These are phyloP conservation scores for Ethmia dodecea DNA, from an alignment of 2,888 invertebrate genomes.

Conservation along the genomic window DNA sequence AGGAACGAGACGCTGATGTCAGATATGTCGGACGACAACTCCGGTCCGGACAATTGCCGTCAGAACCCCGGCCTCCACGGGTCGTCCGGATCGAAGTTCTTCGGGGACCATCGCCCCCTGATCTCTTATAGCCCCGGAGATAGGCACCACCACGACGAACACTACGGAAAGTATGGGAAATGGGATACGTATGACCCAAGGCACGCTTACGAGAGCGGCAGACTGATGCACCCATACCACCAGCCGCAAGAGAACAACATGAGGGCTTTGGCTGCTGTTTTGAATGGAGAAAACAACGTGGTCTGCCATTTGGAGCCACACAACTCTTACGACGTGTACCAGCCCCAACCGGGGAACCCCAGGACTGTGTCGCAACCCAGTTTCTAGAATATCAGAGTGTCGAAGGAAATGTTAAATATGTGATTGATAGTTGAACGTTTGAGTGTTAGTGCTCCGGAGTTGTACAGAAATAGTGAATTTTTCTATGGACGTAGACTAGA, in stretches of 20 bases:
- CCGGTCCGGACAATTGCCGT: slow-evolving; percentile 80
- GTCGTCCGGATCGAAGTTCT: slow-evolving; percentile 81
- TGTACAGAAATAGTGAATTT: slow-evolving; percentile 70
- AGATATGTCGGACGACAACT: slow-evolving; percentile 86
- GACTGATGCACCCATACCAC: slow-evolving; percentile 72
- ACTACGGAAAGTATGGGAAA: slow-evolving; percentile 68
- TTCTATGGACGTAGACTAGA: slow-evolving; percentile 69
- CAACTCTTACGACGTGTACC: slow-evolving; percentile 70
- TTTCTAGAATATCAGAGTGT: slow-evolving; percentile 42
- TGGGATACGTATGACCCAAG: slow-evolving; percentile 75
- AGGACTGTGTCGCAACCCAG: slow-evolving; percentile 73
- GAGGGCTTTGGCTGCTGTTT: slow-evolving; percentile 84
- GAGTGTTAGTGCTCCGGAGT: slow-evolving; percentile 37
- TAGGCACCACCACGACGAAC: slow-evolving; percentile 70
- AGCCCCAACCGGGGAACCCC: slow-evolving; percentile 61
- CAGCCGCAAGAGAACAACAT: slow-evolving; percentile 76
- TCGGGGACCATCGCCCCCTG: slow-evolving; percentile 88
- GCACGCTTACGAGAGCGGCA: slow-evolving; percentile 65
- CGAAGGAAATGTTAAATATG: slow-evolving; percentile 22
- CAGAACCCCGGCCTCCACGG: slow-evolving; percentile 80
- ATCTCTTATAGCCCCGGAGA: slow-evolving; percentile 87
- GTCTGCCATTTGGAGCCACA: slow-evolving; percentile 91
- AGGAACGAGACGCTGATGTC: slow-evolving; percentile 84
- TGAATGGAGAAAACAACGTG: slow-evolving; percentile 90
- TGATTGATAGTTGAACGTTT: too few relatives aligned